Conservation (phyloP, 2,797 vertebrate species). For the Mareca penelope region DNA sequence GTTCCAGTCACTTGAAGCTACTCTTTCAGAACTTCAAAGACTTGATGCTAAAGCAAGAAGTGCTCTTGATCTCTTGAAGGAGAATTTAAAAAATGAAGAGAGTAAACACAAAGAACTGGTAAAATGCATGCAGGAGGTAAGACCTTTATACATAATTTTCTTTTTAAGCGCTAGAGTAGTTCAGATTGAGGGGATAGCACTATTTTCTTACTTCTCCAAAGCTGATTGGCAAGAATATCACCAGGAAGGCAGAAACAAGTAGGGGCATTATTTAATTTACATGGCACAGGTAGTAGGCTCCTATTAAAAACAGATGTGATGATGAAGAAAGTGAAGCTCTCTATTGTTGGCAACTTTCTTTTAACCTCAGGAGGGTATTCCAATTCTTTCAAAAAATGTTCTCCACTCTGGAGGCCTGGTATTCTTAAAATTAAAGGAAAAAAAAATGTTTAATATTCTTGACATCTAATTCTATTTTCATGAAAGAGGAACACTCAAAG, state of each 20-base stretch:
- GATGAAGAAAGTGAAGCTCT: not conserved
- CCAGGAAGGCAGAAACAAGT: not conserved
- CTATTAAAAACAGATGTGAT: not conserved
- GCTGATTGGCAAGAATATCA: not conserved
- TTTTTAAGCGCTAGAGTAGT: not conserved
- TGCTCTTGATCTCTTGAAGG: constrained; percentile 89
- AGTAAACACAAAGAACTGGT: constrained; percentile 86
- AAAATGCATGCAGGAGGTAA: constrained; percentile 90
- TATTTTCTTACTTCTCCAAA: not conserved
- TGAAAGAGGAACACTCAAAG: not conserved
- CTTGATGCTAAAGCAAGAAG: constrained; percentile 89
- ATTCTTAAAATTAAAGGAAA: not conserved
- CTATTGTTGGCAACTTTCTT: not conserved
- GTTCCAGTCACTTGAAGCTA: constrained; percentile 83
- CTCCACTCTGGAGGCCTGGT: not conserved
- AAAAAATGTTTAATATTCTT: not conserved
- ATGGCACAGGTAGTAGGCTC: not conserved
- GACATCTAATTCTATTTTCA: not conserved
- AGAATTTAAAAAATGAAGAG: constrained; percentile 88
- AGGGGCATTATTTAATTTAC: not conserved
- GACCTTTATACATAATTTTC: not conserved
- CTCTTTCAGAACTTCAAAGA: constrained; percentile 86
- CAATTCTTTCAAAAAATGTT: not conserved
- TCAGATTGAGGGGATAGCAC: not conserved
- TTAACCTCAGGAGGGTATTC: not conserved